These are phyloP conservation scores for Chondrilla cf. caribensis DNA, from an alignment of 37 sponge, comb jelly and placozoan species.

Conservation along the genomic window DNA sequence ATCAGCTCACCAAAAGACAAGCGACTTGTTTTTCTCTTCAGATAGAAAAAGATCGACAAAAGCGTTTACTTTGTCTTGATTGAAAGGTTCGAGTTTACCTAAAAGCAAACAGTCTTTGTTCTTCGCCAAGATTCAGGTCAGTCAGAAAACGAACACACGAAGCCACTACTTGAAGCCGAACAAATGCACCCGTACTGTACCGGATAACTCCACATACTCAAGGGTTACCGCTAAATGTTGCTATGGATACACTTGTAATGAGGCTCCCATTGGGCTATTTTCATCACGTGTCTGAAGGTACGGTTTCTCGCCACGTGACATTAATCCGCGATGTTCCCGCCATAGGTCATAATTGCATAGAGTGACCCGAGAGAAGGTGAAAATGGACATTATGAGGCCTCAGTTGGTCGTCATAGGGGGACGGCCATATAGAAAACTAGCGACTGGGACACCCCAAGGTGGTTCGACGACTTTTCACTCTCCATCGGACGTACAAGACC, in stretches of 20 bases:
- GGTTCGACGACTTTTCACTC: neutral
- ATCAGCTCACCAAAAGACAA: too few relatives aligned
- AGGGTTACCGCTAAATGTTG: constrained; percentile 20
- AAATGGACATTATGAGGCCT: constrained; percentile 48
- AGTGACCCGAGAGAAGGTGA: too few relatives aligned
- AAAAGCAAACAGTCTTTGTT: too few relatives aligned
- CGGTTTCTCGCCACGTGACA: neutral
- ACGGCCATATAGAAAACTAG: constrained; percentile 41
- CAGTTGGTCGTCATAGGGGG: constrained; percentile 39
- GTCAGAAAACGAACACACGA: too few relatives aligned
- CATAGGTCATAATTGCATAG: neutral
- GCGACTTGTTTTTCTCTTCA: too few relatives aligned
- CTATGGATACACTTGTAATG: neutral
- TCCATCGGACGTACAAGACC: neutral
- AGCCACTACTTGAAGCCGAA: neutral
- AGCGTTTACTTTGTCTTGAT: too few relatives aligned
- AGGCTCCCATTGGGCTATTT: neutral
- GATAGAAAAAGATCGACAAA: too few relatives aligned
- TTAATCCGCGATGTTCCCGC: constrained; percentile 1
- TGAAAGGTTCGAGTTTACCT: too few relatives aligned
- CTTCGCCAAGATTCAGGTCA: too few relatives aligned
- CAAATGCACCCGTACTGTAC: constrained; percentile 8
- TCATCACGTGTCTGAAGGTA: neutral
- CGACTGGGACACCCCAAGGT: neutral
- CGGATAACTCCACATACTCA: constrained; percentile 14